These are phyloP conservation scores for Neoscelio sp. DNA, from an alignment of 2,888 invertebrate species.

Conservation along the genomic window DNA sequence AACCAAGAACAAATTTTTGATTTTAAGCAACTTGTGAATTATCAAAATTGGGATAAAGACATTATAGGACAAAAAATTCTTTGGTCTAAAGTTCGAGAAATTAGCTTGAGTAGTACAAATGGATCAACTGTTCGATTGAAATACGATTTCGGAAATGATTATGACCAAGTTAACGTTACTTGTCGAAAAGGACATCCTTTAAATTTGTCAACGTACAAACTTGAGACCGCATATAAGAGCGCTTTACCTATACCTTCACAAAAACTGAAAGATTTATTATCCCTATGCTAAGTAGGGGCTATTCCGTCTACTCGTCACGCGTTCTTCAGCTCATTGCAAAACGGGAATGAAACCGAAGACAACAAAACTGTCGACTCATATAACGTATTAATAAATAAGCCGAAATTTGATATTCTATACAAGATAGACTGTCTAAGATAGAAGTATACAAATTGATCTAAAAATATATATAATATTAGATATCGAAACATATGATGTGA, in stretches of 20 bases:
- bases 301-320: conserved; percentile 23
- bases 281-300: conserved; percentile 14
- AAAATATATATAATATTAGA: too few species aligned
- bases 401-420: too few species aligned
- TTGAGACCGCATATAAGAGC: neutral
- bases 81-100: conserved; percentile 21
- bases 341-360: neutral
- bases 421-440: too few species aligned
- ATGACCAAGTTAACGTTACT: conserved; percentile 9
- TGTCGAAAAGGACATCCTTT: conserved; percentile 4
- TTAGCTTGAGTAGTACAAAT: neutral
- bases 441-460: too few species aligned
- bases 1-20: conserved; percentile 42
- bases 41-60: conserved; percentile 57
- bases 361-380: neutral
- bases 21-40: conserved; percentile 38
- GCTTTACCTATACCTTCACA: neutral
- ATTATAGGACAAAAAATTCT: conserved; percentile 8
- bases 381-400: too few species aligned
- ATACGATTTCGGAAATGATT: conserved; percentile 3
- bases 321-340: neutral
- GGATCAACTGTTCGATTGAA: conserved; percentile 3
- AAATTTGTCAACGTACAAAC: conserved; percentile 5
- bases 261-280: conserved; percentile 30
- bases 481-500: too few species aligned